Base-by-base conservation (phyloP, 2,113 vertebrate species). In the Anhinga anhinga region DNA sequence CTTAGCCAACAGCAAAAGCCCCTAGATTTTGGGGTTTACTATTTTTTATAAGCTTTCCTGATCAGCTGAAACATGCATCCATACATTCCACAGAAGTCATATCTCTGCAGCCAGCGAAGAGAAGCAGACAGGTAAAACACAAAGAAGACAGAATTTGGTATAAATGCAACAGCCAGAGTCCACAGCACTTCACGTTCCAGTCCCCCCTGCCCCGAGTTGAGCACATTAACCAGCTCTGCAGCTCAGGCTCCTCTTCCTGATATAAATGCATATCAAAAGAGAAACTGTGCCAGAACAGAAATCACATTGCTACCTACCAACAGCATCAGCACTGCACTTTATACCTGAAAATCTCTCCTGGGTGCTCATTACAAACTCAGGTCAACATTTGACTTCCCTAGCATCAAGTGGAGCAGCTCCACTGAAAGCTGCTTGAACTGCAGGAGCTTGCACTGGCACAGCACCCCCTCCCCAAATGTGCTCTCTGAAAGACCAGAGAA, bases 171-270 rank as follows among this genome's bases (percentile, higher is more conserved):
- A 88, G 5, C 17, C 12, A 20, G 17, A 92, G 29, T 0, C 15
- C 25, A 29, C n/a, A 76, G 47, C 22, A 17, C 32, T 30, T 82
- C 25, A 15, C 26, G 10, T 45, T 53, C 67, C 63, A 52, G 26
- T 5, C 30, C 5, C 21, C 21, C 11, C 29, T 4, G 0, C 7
- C 26, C 12, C 7, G 1, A 23, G 18, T 1, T 4, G 0, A 59
- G 71, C 25, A 50, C 22, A 11, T 17, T 3, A 61, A 23, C 30
- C 58, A 86, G 44, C 38, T 71, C 77, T 40, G 26, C 59, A 76
- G 63, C 53, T 38, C 53, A 26, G n/a, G 9, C 38, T 30, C 8
- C 44, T 63, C 62, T 52, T 74, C n/a, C 22, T 7, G 7, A 15
- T 13, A 42, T 0, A 66, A 66, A 45, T 1, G 2, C 18, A 7